Conservation (phyloP, 2,797 vertebrate genomes). For the Smutsia gigantea region DNA sequence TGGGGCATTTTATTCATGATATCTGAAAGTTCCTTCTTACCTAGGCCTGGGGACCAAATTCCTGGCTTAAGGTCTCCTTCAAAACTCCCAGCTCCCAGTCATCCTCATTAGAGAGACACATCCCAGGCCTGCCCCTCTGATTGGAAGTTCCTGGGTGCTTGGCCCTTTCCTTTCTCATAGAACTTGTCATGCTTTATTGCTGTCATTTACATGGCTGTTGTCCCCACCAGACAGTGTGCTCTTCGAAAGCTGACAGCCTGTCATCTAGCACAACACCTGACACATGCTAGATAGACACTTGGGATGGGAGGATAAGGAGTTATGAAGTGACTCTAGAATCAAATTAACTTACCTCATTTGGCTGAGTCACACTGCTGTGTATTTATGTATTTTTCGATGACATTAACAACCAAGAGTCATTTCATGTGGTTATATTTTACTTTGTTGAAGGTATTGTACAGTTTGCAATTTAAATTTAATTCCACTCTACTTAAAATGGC, state of each 20-base stretch:
- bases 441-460: neutral
- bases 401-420: slow-evolving; percentile 19
- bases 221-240: neutral
- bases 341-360: neutral
- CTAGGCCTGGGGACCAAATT: neutral
- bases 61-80: neutral
- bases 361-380: neutral
- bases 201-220: neutral
- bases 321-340: neutral
- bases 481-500: slow-evolving; percentile 19
- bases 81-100: neutral
- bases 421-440: slow-evolving; percentile 27
- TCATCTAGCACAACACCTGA: too few relatives aligned
- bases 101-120: neutral
- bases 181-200: neutral
- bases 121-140: neutral
- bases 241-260: neutral
- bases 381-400: neutral
- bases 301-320: neutral
- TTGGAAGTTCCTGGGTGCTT: neutral
- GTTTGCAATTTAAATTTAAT: slow-evolving; percentile 50
- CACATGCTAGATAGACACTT: neutral
- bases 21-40: neutral
- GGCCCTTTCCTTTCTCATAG: neutral
- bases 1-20: neutral